Evolutionary conservation across 2,113 vertebrate species (phyloP).

Genomic region (Pituophis catenifer): DNA sequence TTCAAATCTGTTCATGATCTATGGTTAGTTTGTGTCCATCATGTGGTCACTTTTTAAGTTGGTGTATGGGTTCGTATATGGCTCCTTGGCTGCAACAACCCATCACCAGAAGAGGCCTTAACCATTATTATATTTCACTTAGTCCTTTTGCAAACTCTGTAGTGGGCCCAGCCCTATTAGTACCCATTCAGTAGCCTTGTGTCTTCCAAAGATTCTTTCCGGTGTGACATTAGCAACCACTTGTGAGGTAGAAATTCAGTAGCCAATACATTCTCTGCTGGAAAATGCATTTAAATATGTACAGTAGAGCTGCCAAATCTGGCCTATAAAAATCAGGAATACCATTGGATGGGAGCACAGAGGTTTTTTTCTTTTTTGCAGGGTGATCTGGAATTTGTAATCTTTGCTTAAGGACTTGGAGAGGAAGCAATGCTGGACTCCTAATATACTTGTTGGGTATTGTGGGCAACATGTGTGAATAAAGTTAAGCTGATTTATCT

Average conservation of each 20-base stretch:
- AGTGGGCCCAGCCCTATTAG: not conserved
- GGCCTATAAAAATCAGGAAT: not conserved
- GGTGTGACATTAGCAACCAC: not conserved
- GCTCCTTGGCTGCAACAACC: not conserved
- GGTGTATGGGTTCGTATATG: not conserved
- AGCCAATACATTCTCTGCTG: not conserved
- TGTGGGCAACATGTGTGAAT: not conserved
- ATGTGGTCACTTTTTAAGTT: not conserved
- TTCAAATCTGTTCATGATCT: not conserved
- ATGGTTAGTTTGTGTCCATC: not conserved
- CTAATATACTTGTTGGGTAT: not conserved
- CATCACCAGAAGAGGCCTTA: not conserved
- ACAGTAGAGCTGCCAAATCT: not conserved
- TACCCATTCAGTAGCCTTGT: not conserved
- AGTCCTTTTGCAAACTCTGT: not conserved
- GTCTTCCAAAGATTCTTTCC: not conserved
- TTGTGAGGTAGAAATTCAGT: not conserved
- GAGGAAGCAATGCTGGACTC: not conserved
- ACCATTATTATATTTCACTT: not conserved
- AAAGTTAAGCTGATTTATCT: not conserved
- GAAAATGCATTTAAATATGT: not conserved
- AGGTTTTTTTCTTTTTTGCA: not conserved
- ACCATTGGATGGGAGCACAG: not conserved
- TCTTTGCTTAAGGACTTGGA: not conserved
- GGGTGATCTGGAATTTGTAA: not conserved